Evolutionary conservation across 2,113 vertebrate species (phyloP).

Genomic region (Potamarius usumacintae): DNA sequence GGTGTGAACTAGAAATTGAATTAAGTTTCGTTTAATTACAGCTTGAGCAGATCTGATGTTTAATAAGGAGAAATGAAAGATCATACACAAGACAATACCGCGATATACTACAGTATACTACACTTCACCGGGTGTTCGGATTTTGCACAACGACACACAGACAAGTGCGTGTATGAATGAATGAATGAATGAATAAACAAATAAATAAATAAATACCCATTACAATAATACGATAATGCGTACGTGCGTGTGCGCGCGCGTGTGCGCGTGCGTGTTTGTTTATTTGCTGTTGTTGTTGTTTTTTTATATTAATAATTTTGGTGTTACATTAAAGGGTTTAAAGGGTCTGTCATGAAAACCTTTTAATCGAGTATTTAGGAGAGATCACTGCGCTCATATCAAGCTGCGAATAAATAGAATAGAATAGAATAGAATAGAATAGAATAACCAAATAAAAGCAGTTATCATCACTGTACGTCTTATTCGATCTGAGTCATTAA

Average conservation of each 20-base stretch:
- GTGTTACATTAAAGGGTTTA: background rate
- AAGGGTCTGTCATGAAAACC: background rate
- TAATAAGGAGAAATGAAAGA: background rate
- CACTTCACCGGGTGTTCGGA: background rate
- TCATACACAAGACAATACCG: background rate
- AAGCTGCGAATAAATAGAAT: background rate
- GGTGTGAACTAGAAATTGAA: background rate
- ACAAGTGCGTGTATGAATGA: background rate
- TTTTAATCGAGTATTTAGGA: background rate
- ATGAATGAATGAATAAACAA: no score
- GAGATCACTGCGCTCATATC: background rate
- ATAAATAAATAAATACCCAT: background rate
- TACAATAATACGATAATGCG: background rate
- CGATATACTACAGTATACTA: background rate
- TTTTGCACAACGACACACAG: background rate
- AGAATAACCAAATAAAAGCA: background rate
- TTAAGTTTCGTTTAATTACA: no score
- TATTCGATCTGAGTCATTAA: background rate
- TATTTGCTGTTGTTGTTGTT: background rate
- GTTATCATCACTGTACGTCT: background rate
- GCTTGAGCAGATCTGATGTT: background rate
- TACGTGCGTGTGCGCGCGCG: background rate
- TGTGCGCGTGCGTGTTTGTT: no score
- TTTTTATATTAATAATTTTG: background rate
- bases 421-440: no score